Evolutionary conservation across 2,888 invertebrate species (phyloP).

Genomic region (Microctonus brassicae): DNA sequence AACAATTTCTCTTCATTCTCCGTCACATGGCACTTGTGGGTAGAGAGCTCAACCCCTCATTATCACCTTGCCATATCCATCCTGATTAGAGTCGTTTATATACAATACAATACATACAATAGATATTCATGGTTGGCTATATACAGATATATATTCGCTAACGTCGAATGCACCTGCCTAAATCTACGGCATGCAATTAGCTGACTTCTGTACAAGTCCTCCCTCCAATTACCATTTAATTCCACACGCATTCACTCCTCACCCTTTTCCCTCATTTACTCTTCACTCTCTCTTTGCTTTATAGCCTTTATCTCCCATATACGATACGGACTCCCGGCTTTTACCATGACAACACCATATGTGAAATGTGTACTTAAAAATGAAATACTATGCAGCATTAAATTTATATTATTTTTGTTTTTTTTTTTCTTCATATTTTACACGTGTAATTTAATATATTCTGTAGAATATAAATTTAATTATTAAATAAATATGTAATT

Average conservation of each 20-base stretch:
- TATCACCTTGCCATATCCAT: slow-evolving; percentile 50
- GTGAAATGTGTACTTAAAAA: slow-evolving; percentile 10
- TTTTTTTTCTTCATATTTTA: slow-evolving; percentile 17
- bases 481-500: no score
- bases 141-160: slow-evolving; percentile 1
- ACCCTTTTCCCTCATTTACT: neutral
- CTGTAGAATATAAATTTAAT: no score
- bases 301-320: neutral
- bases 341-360: slow-evolving; percentile 10
- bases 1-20: slow-evolving; percentile 52
- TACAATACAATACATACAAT: no score
- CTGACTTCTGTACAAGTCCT: slow-evolving; percentile 26
- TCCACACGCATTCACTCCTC: slow-evolving; percentile 15
- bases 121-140: slow-evolving; percentile 10
- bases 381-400: slow-evolving; percentile 18
- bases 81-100: slow-evolving; percentile 45
- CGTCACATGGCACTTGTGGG: slow-evolving; percentile 42
- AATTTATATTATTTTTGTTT: slow-evolving; percentile 22
- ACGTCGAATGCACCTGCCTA: slow-evolving; percentile 34
- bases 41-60: slow-evolving; percentile 42
- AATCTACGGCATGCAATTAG: slow-evolving; percentile 36
- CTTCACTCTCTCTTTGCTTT: neutral
- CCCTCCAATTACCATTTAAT: slow-evolving; percentile 34
- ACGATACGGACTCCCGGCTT: neutral
- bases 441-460: slow-evolving; percentile 10